Conservation (phyloP, 53 echinoderm and acorn worm genomes). For the Temnopleurus reevesii region DNA sequence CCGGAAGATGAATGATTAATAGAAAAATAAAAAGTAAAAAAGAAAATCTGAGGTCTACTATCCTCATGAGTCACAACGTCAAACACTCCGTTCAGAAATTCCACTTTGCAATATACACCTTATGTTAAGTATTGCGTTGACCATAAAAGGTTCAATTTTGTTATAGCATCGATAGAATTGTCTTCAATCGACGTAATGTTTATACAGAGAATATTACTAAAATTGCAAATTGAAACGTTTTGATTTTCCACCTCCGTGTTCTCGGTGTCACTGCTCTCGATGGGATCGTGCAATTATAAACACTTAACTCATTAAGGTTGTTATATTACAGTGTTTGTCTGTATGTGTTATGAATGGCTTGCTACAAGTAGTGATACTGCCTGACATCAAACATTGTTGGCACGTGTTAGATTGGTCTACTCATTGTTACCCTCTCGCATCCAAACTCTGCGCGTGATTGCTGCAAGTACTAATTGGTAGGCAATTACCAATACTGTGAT, state of each 20-base stretch:
- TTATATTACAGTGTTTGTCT: conserved; percentile 34
- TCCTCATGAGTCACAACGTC: neutral
- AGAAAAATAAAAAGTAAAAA: too few species aligned
- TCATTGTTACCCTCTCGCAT: neutral
- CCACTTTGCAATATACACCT: neutral
- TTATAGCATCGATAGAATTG: neutral
- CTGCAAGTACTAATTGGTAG: conserved; percentile 27
- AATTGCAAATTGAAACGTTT: neutral
- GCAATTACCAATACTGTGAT: conserved; percentile 41
- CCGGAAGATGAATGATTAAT: too few species aligned
- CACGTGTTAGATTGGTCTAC: neutral
- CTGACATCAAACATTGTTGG: neutral
- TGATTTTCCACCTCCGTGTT: neutral
- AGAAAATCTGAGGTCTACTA: too few species aligned
- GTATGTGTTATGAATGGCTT: neutral
- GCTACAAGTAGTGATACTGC: neutral
- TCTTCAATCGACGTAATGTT: neutral
- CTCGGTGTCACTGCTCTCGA: neutral
- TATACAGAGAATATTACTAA: neutral
- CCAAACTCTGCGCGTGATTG: neutral
- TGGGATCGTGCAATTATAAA: conserved; percentile 7
- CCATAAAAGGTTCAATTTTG: neutral
- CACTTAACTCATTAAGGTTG: neutral
- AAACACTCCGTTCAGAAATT: neutral
- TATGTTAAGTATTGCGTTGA: neutral